These are phyloP conservation scores for Gymnocephalus cernua DNA, from an alignment of 2,113 vertebrate genomes.

Conservation along the genomic window DNA sequence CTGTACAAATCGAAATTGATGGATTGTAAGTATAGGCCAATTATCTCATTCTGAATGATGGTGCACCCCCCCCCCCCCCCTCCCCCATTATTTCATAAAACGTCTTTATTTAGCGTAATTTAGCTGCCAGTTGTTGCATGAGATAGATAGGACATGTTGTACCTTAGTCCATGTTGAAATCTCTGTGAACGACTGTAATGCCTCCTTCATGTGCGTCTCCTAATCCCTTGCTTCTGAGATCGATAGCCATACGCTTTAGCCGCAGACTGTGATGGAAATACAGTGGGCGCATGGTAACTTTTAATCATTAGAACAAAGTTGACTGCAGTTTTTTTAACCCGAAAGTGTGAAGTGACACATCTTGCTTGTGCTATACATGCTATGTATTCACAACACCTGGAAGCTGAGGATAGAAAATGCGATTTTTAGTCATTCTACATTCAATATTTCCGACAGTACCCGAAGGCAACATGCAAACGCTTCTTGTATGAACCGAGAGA, in stretches of 20 bases:
- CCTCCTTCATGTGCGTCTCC: constrained; percentile 12
- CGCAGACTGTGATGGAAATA: not conserved
- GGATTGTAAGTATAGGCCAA: no score
- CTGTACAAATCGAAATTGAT: no score
- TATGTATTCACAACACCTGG: no score
- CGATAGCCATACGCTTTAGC: not conserved
- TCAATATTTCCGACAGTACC: not conserved
- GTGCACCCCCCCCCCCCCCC: no score
- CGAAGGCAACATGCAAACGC: constrained; percentile 45
- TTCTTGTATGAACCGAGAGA: not conserved
- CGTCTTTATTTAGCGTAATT: not conserved
- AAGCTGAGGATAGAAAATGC: not conserved
- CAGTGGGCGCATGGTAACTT: not conserved
- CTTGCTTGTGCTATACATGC: not conserved
- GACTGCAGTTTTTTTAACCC: not conserved
- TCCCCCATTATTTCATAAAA: no score
- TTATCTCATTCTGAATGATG: no score
- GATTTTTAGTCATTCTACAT: accelerated
- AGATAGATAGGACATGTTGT: constrained; percentile 21
- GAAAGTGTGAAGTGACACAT: not conserved
- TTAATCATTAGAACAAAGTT: no score
- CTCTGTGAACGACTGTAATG: not conserved
- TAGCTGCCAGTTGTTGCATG: not conserved
- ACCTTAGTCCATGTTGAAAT: not conserved
- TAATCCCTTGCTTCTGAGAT: not conserved